Base-by-base conservation (phyloP, 1,140 invertebrate genomes). In the Brachionus koreanus region DNA sequence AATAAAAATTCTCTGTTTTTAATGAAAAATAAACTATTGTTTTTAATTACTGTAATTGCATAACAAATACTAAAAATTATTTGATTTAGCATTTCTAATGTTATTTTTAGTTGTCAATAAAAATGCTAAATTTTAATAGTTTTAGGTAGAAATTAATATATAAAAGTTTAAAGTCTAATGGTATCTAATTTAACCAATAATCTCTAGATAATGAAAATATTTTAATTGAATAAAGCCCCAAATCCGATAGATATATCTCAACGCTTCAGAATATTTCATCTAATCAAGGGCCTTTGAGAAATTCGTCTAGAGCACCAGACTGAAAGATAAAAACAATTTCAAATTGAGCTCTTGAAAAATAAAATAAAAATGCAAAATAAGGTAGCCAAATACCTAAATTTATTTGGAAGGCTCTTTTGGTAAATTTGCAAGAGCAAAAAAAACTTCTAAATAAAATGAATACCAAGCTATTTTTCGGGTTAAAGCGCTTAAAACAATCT, bases 401-500 rank as follows among this genome's bases (percentile, higher is more conserved):
- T 19, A 57, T 7, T 57, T 57, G 7, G 19, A 57, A 19, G 49
- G 2, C 49, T 57, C 49, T 57, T 57, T 57, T 57, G 49, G 49
- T 19, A 19, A 57, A 25, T 57, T 57, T n/a, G n/a, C 49, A 23
- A 9, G 19, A 57, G 9, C 49, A 57, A 57, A 57, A 57, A 57
- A 57, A 57, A 57, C 9, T 7, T 57, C 49, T 57, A 23, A 57
- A 57, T 57, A 23, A 57, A 57, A 57, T 57, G 49, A 57, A 57
- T 57, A 57, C 49, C 49, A 57, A 57, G n/a, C 49, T 57, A 19
- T 57, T 57, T 57, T 57, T 57, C n/a, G 49, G 49, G 49, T 57
- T 57, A 57, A 57, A 57, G 49, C 49, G 49, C 49, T 57, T 57
- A 57, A 25, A 57, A 57, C 49, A 57, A 57, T 57, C 49, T 57